A percentile compares a stretch with the other conserved stretches of the same genome.
Conservation (phyloP, 2,113 vertebrate genomes). For the Pleuronectes platessa region DNA sequence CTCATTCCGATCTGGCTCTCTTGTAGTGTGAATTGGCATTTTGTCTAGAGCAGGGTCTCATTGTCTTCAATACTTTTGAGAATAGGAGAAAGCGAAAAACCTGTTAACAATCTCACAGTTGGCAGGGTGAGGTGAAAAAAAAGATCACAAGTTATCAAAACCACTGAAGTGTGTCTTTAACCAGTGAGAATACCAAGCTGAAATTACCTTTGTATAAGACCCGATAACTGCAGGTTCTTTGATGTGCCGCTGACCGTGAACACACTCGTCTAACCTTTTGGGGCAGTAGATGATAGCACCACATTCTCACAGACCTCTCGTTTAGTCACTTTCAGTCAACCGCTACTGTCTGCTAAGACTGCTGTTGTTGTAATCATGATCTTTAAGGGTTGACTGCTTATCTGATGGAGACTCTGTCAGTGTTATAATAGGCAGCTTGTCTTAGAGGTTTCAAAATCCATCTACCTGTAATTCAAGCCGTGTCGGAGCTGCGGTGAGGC, state of each 20-base stretch:
- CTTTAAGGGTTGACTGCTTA: conserved; percentile 24
- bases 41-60: not conserved
- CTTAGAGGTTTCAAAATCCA: conserved; percentile 13
- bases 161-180: conserved; percentile 61
- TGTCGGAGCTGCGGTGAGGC: not conserved
- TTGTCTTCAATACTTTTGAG: conserved; percentile 36
- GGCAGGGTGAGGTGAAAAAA: conserved; percentile 19
- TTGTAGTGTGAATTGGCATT: conserved; percentile 23
- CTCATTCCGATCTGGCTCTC: not conserved
- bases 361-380: conserved; percentile 29
- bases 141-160: conserved; percentile 56
- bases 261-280: conserved; percentile 37
- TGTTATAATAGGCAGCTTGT: conserved; percentile 22
- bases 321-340: conserved; percentile 16
- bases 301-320: not conserved
- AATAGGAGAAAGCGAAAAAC: conserved; percentile 50
- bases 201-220: conserved; percentile 55
- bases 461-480: conserved; percentile 21
- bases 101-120: conserved; percentile 49
- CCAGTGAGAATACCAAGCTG: conserved; percentile 37
- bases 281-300: conserved; percentile 7
- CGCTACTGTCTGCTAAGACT: not conserved
- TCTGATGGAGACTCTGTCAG: conserved; percentile 31
- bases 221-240: conserved; percentile 47
- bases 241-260: conserved; percentile 7